phyloP scores from a whole-genome alignment of 2,113 vertebrate genomes.

The Limnothrissa miodon region DNA sequence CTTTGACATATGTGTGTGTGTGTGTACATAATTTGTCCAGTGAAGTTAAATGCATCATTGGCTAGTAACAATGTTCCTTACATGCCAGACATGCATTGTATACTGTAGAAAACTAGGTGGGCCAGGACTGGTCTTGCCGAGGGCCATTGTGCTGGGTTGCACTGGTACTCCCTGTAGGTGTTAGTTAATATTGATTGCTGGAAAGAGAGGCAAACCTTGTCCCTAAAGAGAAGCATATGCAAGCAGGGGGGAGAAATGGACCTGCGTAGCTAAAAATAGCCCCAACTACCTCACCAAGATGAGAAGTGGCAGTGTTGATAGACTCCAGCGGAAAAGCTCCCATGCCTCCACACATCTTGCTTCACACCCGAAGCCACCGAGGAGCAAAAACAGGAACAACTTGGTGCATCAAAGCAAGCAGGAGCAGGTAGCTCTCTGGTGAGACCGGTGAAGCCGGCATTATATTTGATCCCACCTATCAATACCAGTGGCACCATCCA shows the following conservation, averaged over 20 bases:
- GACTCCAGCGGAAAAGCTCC: not conserved
- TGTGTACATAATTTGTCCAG: not conserved
- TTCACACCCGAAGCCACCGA: not conserved
- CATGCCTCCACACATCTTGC: not conserved
- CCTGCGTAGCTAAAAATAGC: not conserved
- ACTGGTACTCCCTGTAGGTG: conserved; percentile 62
- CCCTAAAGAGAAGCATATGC: conserved; percentile 7
- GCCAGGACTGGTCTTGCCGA: conserved; percentile 61
- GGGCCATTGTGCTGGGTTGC: conserved; percentile 58
- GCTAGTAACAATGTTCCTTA: conserved; percentile 70
- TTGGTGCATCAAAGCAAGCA: not conserved
- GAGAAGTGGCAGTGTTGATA: not conserved
- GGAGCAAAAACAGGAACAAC: not conserved
- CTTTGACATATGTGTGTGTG: not conserved
- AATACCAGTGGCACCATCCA: not conserved
- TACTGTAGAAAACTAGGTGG: conserved; percentile 66
- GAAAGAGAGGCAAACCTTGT: conserved; percentile 29
- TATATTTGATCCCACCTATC: conserved; percentile 5
- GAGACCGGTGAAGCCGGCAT: not conserved
- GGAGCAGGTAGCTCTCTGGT: not conserved
- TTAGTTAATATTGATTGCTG: conserved; percentile 70
- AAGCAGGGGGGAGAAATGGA: not conserved
- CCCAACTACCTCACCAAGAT: not conserved
- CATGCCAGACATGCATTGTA: conserved; percentile 67
- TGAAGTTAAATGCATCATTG: conserved; percentile 30